Percentiles rank a stretch among this genome's conserved stretches.
Evolutionary conservation across 2,888 invertebrate genomes (phyloP).

Genomic region (Exocentrus adspersus): DNA sequence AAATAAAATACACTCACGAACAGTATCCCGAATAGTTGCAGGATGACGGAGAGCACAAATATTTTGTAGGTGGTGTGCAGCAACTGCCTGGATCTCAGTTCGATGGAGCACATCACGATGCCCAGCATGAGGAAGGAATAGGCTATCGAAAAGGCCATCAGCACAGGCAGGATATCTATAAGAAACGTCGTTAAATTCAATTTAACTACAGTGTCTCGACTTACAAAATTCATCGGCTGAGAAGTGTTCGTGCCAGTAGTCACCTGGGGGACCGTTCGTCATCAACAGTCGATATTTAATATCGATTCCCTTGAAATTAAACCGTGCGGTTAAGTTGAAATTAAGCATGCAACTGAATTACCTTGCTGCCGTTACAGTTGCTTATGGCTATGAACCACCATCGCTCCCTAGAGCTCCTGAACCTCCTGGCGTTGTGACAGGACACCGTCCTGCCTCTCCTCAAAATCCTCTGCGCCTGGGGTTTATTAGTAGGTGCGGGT

Average conservation of each 20-base stretch:
- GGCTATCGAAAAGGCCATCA: slow-evolving; percentile 78
- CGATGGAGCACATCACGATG: slow-evolving; percentile 78
- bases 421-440: slow-evolving; percentile 76
- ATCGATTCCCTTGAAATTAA: slow-evolving; percentile 74
- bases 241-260: slow-evolving; percentile 89
- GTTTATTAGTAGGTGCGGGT: slow-evolving; percentile 57
- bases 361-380: slow-evolving; percentile 78
- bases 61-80: slow-evolving; percentile 90
- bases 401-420: slow-evolving; percentile 82
- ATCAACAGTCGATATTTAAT: slow-evolving; percentile 83
- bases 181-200: slow-evolving; percentile 36
- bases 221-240: slow-evolving; percentile 96
- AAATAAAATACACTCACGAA: slow-evolving; percentile 77
- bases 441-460: slow-evolving; percentile 59
- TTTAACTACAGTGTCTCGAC: slow-evolving; percentile 57
- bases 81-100: slow-evolving; percentile 81
- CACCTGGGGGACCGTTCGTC: slow-evolving; percentile 86
- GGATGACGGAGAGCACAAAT: slow-evolving; percentile 76
- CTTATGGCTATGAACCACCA: slow-evolving; percentile 96
- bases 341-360: too few species aligned
- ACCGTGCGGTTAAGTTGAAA: too few species aligned
- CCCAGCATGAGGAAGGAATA: slow-evolving; percentile 78
- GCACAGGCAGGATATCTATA: slow-evolving; percentile 86
- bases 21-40: slow-evolving; percentile 77
- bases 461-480: slow-evolving; percentile 58